Base-by-base conservation (phyloP, 1,140 invertebrate genomes). In the Nymphalis io region DNA sequence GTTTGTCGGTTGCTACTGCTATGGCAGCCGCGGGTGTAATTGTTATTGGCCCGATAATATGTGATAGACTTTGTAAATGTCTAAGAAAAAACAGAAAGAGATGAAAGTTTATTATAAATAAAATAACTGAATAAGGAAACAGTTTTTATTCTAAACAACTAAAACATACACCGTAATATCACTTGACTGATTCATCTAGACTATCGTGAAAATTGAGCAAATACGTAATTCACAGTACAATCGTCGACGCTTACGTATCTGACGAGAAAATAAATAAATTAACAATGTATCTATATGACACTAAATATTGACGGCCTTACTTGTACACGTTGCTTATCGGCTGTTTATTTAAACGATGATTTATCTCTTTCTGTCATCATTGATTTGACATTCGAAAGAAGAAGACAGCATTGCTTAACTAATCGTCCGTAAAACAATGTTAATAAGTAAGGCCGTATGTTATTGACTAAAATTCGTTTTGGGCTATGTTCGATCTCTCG, bases 121-220 rank as follows among this genome's bases (percentile, higher is more conserved):
- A 83, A 84, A 81, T 12, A 68, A 55, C 38, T 40, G 42, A 75
- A 72, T 80, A 83, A 83, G 83, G 81, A 89, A 90, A 89, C 80
- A 80, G 74, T 76, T 78, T 88, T 86, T 78, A 85, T 84, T 85
- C 76, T 87, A 85, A 77, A 84, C 79, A 82, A 78, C 84, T 86
- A 89, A 81, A 83, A 88, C 86, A 89, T 88, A 90, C 89, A 89
- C 89, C 89, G 76, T 89, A 89, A 89, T 91, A 91, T 91, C 89
- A 91, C 89, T 89, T 89, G 87, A 91, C 88, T 90, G 85, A 88
- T 81, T 85, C 76, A 81, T 70, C 73, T 70, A 84, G 76, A 87
- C 81, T 87, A 86, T 73, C 76, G 71, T 81, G 81, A 82, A 51
- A 51, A 88, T 88, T 89, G 87, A 90, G 88, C 88, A 87, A 85